Percentiles rank a stretch among this genome's conserved stretches.
Conservation (phyloP, 2,113 vertebrate genomes). For the Siniperca knerii region DNA sequence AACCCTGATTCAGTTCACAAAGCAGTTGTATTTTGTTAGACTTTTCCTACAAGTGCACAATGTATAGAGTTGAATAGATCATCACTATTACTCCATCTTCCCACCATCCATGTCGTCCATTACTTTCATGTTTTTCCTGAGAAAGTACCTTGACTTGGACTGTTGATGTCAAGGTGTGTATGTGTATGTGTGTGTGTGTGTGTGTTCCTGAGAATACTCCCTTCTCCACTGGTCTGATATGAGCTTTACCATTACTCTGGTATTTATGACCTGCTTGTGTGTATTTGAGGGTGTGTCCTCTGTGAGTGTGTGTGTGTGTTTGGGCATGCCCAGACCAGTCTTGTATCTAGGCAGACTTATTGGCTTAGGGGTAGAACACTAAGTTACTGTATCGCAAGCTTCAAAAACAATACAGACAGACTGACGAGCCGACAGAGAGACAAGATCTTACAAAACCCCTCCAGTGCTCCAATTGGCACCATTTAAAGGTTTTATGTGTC, state of each 20-base stretch:
- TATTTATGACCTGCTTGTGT: constrained; percentile 74
- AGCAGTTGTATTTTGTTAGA: constrained; percentile 84
- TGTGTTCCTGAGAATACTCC: constrained; percentile 46
- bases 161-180: constrained; percentile 51
- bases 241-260: constrained; percentile 67
- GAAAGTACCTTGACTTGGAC: constrained; percentile 58
- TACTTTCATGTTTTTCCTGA: constrained; percentile 2
- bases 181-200: constrained; percentile 26
- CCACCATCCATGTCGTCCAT: constrained; percentile 64
- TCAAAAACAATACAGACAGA: constrained; percentile 56
- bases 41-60: constrained; percentile 84
- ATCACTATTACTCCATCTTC: constrained; percentile 51
- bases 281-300: constrained; percentile 62
- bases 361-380: constrained; percentile 57
- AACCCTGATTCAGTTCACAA: constrained; percentile 82
- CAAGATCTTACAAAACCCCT: constrained; percentile 52
- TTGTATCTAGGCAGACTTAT: constrained; percentile 55
- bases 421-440: constrained; percentile 44
- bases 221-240: constrained; percentile 59
- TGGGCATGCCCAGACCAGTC: constrained; percentile 70
- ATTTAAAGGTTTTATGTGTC: constrained; percentile 47
- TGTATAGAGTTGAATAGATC: constrained; percentile 79
- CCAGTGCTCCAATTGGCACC: constrained; percentile 57
- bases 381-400: constrained; percentile 55
- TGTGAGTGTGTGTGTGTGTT: constrained; percentile 34